Evolutionary conservation across 2,113 vertebrate species (phyloP), one percentile per base, ranked within the genome.

Genomic region (Stigmatopora argus): DNA sequence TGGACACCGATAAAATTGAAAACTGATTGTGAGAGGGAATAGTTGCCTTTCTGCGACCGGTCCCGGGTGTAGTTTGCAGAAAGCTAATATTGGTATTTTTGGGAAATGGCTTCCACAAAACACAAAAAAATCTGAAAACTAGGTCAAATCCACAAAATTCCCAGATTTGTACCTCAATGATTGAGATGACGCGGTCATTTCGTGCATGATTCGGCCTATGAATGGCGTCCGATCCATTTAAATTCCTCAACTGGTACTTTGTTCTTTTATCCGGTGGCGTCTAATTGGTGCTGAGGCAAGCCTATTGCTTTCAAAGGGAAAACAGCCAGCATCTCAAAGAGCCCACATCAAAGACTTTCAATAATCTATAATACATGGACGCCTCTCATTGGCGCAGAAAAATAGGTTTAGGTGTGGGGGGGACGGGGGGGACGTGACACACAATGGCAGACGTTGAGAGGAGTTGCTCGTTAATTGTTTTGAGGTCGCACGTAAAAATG

Each of bases 281-380:
- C 62, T 73, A 64, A 65, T 75, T 75, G 14, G 41, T 52, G 70
- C 56, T 35, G 63, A 69, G 47, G 60, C n/a, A 18, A 12, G 55
- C 68, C 70, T 60, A 66, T 78, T 52, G 12, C 65, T 76, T 83
- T 85, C 74, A 83, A 85, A 83, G 76, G 60, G 70, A 83, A 78
- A 78, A 57, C 70, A 70, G 63, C 15, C 17, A 58, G 74, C 74
- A 71, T 83, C 73, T 83, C 72, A 86, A 72, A 78, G 71, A 68
- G 77, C 64, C 51, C 41, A 78, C 71, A 85, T 72, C 70, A 85
- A 88, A 84, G 77, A 10, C n/a, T 53, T 68, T 76, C 83, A 72
- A 81, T 83, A 66, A 85, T 87, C 71, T 74, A 82, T 80, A 78
- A 85, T 79, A 78, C 71, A 83, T 82, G 70, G 67, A 48, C 17